A percentile compares a stretch with the other conserved stretches of the same genome.
Conservation (phyloP, 2,113 vertebrate genomes). For the Amphilophus citrinellus region DNA sequence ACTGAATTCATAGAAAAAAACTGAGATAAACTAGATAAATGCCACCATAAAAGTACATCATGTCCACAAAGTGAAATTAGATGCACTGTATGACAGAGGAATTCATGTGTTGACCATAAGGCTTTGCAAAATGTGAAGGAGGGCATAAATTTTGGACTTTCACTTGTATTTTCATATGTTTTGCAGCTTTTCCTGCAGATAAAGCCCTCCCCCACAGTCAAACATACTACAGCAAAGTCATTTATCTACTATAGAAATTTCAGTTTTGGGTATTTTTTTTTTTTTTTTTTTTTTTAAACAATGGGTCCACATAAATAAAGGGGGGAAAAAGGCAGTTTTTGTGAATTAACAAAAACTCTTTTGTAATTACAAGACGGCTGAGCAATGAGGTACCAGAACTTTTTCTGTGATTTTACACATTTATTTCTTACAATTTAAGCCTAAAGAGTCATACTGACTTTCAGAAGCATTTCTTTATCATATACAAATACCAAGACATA, state of each 20-base stretch:
- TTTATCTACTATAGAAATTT: not conserved
- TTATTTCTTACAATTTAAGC: not conserved
- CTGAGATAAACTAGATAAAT: not conserved
- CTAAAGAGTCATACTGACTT: not conserved
- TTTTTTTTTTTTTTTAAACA: no score
- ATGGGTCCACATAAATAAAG: no score
- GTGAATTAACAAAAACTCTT: not conserved
- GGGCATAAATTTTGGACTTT: no score
- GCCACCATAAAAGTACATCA: not conserved
- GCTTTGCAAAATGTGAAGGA: no score
- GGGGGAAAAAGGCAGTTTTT: not conserved
- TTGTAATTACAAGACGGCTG: not conserved
- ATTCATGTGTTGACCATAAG: not conserved
- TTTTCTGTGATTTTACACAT: not conserved
- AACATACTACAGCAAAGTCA: not conserved
- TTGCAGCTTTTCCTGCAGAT: not conserved
- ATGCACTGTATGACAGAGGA: not conserved
- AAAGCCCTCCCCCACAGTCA: no score
- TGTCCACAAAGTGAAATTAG: conserved; percentile 5
- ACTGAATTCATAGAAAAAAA: no score
- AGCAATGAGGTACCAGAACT: not conserved
- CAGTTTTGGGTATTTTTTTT: no score
- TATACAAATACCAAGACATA: no score
- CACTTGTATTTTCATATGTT: not conserved
- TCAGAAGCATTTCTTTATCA: no score